Conservation (phyloP, 2,888 invertebrate genomes). For the Tyria jacobaeae region DNA sequence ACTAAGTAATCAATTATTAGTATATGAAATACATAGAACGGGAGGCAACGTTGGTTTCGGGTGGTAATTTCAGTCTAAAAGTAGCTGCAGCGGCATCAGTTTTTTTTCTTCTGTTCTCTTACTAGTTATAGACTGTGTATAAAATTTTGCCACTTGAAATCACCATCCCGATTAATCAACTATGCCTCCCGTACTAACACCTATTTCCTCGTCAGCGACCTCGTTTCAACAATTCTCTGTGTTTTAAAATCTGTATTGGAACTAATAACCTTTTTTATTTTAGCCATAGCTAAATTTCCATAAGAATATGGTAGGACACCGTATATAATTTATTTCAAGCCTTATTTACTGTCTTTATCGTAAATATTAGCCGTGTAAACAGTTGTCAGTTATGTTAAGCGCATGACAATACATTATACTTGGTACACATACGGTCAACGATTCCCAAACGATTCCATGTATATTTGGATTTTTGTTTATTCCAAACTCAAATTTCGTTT, state of each 20-base stretch:
- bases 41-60: no score
- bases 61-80: no score
- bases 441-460: no score
- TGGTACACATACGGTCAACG: background rate
- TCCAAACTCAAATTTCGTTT: no score
- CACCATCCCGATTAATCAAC: no score
- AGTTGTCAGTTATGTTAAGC: conserved; percentile 4
- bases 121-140: no score
- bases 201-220: conserved; percentile 14
- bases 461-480: no score
- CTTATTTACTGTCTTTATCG: conserved; percentile 14
- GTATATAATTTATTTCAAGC: conserved; percentile 7
- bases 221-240: conserved; percentile 10
- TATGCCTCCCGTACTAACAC: no score
- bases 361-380: conserved; percentile 13
- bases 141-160: no score
- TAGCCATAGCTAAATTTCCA: conserved; percentile 8
- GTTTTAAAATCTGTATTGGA: conserved; percentile 13
- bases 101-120: no score
- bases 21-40: conserved; percentile 4
- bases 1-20: background rate
- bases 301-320: conserved; percentile 11
- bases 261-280: conserved; percentile 15
- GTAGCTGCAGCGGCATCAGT: no score
- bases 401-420: conserved; percentile 2